Conservation (phyloP, 2,888 invertebrate genomes). For the Hipparchia sbordonii region DNA sequence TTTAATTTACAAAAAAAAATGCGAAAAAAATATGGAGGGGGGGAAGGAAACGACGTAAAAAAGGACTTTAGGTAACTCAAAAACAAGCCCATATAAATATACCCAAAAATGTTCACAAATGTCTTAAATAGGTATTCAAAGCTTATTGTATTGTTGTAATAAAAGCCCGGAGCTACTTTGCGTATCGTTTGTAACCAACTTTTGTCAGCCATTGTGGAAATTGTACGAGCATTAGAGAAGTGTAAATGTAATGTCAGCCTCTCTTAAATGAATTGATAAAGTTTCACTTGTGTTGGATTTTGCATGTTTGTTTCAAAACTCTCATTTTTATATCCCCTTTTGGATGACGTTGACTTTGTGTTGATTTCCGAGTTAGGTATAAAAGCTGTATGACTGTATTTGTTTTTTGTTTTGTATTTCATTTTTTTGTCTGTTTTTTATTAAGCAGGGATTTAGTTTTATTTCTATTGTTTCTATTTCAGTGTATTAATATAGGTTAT, state of each 20-base stretch:
- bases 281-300: constrained; percentile 4
- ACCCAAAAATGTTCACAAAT: constrained; percentile 5
- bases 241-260: constrained; percentile 14
- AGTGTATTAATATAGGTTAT: too few species aligned
- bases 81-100: neutral
- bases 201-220: constrained; percentile 16
- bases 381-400: too few species aligned
- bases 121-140: constrained; percentile 2
- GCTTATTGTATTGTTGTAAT: constrained; percentile 13
- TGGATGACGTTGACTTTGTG: neutral
- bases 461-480: too few species aligned
- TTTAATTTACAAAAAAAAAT: too few species aligned
- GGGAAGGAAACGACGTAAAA: too few species aligned
- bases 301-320: constrained; percentile 10
- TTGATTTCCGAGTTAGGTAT: too few species aligned
- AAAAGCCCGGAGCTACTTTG: constrained; percentile 11
- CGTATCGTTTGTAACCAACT: constrained; percentile 16
- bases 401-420: too few species aligned
- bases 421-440: too few species aligned
- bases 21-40: too few species aligned
- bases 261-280: constrained; percentile 18
- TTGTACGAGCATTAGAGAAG: constrained; percentile 10
- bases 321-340: constrained; percentile 3
- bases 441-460: too few species aligned
- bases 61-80: too few species aligned